Conservation (phyloP, 2,113 vertebrate species). For the Motacilla alba region DNA sequence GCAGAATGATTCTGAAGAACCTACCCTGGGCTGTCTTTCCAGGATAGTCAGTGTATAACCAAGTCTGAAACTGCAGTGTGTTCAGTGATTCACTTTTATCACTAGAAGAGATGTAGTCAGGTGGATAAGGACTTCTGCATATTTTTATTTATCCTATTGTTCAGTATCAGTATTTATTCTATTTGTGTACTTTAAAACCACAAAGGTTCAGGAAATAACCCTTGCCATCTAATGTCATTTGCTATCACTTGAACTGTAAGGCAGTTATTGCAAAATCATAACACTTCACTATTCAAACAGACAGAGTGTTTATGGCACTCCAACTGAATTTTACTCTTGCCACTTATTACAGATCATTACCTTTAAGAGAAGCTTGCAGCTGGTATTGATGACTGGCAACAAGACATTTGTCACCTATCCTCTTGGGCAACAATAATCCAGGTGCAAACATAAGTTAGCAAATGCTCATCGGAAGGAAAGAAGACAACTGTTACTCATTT, state of each 20-base stretch:
- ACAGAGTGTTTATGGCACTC: conserved; percentile 46
- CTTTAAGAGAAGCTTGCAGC: conserved; percentile 47
- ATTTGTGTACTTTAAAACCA: neutral
- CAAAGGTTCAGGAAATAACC: conserved; percentile 11
- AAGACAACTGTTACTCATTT: neutral
- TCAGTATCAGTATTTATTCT: neutral
- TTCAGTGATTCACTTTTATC: neutral
- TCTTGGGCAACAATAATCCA: neutral
- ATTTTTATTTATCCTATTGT: conserved; percentile 1
- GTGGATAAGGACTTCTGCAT: neutral
- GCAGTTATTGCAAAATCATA: conserved; percentile 61
- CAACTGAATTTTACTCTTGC: conserved; percentile 50
- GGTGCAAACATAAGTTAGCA: conserved; percentile 38
- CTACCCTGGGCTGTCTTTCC: neutral
- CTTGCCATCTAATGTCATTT: conserved; percentile 15
- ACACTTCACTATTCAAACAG: conserved; percentile 58
- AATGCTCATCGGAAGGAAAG: neutral
- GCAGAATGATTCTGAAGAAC: neutral
- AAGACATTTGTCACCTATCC: conserved; percentile 18
- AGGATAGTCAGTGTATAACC: neutral
- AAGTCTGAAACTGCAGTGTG: neutral
- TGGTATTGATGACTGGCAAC: conserved; percentile 34
- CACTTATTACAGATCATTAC: conserved; percentile 4
- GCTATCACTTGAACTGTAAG: conserved; percentile 31
- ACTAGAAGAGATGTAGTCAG: neutral